Conservation (phyloP, 2,888 invertebrate genomes). For the Baronia brevicornis region DNA sequence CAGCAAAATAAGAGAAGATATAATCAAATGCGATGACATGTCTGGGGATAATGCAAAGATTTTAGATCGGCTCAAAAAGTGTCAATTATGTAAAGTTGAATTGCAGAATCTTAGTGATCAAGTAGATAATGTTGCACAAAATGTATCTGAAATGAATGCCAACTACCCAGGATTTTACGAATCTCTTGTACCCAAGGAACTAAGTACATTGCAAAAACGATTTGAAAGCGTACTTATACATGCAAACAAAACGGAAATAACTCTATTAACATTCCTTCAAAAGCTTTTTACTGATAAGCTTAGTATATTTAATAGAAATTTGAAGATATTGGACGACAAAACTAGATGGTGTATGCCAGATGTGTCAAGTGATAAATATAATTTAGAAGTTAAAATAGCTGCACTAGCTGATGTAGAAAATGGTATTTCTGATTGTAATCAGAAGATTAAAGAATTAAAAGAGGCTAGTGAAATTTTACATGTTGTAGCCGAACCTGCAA, state of each 20-base stretch:
- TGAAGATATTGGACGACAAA: conserved; percentile 89
- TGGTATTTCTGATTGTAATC: conserved; percentile 82
- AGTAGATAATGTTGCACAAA: conserved; percentile 80
- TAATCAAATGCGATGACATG: conserved; percentile 93
- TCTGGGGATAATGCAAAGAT: conserved; percentile 91
- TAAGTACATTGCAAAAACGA: conserved; percentile 88
- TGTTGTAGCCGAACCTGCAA: conserved; percentile 83
- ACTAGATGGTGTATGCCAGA: conserved; percentile 94
- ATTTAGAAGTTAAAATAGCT: conserved; percentile 91
- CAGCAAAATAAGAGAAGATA: conserved; percentile 84
- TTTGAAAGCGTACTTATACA: conserved; percentile 86
- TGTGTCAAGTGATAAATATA: conserved; percentile 91
- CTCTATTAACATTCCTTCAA: conserved; percentile 86
- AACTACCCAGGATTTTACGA: conserved; percentile 87
- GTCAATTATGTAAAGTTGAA: conserved; percentile 82
- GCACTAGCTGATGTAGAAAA: conserved; percentile 85
- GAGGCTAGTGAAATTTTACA: conserved; percentile 82
- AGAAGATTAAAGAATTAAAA: conserved; percentile 79
- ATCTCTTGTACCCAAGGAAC: conserved; percentile 86
- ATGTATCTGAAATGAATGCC: conserved; percentile 81
- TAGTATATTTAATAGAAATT: conserved; percentile 85
- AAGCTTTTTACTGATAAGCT: conserved; percentile 92
- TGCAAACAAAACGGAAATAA: conserved; percentile 87
- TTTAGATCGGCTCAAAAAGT: conserved; percentile 83
- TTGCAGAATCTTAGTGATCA: conserved; percentile 80